phyloP scores from a whole-genome alignment of 2,113 vertebrate genomes.

The Podarcis muralis region DNA sequence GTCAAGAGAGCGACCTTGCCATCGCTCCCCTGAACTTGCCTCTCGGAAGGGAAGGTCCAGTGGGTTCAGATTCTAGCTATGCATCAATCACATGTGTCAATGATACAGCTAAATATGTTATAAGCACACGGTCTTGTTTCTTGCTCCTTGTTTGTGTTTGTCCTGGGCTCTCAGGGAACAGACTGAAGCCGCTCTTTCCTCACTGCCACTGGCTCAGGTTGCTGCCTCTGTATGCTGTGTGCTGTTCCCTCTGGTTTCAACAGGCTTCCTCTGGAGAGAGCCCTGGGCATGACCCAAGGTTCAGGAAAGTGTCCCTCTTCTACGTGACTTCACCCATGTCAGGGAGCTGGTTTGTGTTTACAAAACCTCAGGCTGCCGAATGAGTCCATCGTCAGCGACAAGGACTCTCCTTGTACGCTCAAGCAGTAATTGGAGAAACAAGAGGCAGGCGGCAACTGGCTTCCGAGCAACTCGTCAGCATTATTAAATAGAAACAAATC shows the following conservation, averaged over 20 bases:
- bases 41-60: not conserved
- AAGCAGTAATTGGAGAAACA: slow-evolving; percentile 4
- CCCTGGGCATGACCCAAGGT: not conserved
- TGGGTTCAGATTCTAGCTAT: not conserved
- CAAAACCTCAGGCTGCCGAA: not conserved
- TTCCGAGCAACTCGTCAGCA: not conserved
- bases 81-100: not conserved
- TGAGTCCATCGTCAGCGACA: not conserved
- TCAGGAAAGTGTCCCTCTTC: not conserved
- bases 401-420: not conserved
- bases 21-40: not conserved
- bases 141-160: slow-evolving; percentile 5
- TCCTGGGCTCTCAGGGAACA: not conserved
- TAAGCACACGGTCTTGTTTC: not conserved
- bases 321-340: not conserved
- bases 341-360: not conserved
- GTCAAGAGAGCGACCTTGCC: not conserved
- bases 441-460: not conserved
- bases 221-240: not conserved
- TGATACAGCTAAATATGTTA: not conserved
- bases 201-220: not conserved
- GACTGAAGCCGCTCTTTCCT: slow-evolving; percentile 4
- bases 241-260: slow-evolving; percentile 17
- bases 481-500: no score
- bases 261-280: not conserved